Base-by-base conservation (phyloP, 1,140 invertebrate species). In the Zaprionus camerounensis region DNA sequence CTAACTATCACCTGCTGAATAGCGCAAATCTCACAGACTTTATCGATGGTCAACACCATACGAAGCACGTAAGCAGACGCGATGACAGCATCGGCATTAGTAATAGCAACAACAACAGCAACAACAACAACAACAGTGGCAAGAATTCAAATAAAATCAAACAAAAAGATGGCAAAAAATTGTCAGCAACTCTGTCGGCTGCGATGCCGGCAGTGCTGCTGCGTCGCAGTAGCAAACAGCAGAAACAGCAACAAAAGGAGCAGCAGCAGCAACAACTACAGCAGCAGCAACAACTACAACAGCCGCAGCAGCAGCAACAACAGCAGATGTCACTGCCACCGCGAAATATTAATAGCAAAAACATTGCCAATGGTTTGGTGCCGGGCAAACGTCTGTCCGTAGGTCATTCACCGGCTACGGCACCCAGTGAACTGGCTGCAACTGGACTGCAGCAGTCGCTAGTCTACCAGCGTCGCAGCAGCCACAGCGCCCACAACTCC, bases 61-160 rank as follows among this genome's bases (percentile, higher is more conserved):
- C 91, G 53, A 77, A 88, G 70, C 87, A 92, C 91, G 91, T 92
- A 80, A 92, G 91, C 78, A 76, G 91, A 57, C 84, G 91, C 71
- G 91, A 92, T 72, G 85, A 88, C 70, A 82, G 56, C 66, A 76
- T 58, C 62, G 53, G 49, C 26, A 53, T n/a, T 55, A 67, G 44
- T 24, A 76, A 53, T 55, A 71, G 28, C 49, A 72, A 13, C 57
- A 64, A 26, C 44, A 44, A 15, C 46, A 55, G 28, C 64, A n/a
- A 58, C 36, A 73, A 46, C 58, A 71, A 31, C 49, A 71, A 20
- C 57, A 64, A 41, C 51, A 49, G 15, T 31, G 49, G 34, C 61
- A 58, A 55, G 46, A 72, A 38, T 56, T 44, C 44, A 66, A 71
- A 34, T 20, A 71, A 76, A 87, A 72, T 38, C 46, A 86, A 88